Evolutionary conservation across 2,797 vertebrate genomes (phyloP).

Genomic region (Peromyscus attwateri): DNA sequence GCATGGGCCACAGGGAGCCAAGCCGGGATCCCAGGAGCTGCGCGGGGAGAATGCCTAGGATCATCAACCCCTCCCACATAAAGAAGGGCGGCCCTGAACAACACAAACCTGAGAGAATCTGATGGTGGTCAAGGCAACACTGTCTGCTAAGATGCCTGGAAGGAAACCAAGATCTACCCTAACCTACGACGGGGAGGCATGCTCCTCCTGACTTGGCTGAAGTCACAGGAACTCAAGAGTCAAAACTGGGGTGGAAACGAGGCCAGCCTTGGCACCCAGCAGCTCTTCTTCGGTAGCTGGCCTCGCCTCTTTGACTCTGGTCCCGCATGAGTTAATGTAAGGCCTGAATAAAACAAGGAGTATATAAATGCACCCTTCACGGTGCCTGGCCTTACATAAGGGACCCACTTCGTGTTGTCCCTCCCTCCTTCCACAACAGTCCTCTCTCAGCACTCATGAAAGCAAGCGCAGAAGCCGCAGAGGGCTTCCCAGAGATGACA

Average conservation of each 20-base stretch:
- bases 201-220: background rate
- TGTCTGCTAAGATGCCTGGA: background rate
- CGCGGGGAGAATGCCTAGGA: background rate
- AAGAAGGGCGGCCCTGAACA: background rate
- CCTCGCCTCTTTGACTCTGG: constrained; percentile 14
- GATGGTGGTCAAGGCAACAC: background rate
- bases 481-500: background rate
- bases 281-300: background rate
- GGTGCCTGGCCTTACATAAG: constrained; percentile 11
- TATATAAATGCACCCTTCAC: background rate
- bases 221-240: background rate
- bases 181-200: background rate
- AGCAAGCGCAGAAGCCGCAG: background rate
- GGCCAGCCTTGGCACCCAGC: background rate
- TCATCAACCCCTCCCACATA: background rate
- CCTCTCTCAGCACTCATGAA: background rate
- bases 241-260: background rate
- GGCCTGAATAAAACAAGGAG: constrained; percentile 40
- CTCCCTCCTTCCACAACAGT: background rate
- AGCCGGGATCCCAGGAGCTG: background rate
- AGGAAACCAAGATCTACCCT: background rate
- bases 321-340: background rate
- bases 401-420: background rate
- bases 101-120: background rate
- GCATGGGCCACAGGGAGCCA: background rate